These are phyloP conservation scores for Drosophila demipolita DNA, from an alignment of 2,888 invertebrate species.

Conservation along the genomic window DNA sequence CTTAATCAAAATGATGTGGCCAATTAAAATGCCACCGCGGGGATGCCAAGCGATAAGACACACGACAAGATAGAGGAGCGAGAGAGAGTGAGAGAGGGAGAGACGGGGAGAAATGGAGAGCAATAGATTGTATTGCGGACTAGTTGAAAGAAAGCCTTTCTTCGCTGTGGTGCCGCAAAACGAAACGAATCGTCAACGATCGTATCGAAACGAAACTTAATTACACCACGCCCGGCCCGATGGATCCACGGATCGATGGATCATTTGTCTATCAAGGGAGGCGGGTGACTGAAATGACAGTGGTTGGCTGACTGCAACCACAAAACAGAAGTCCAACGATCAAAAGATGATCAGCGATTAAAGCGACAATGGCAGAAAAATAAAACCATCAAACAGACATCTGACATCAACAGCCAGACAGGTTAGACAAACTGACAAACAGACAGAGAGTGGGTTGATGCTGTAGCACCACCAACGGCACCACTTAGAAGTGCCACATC, in stretches of 20 bases:
- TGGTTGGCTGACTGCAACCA: conserved; percentile 9
- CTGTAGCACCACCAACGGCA: conserved; percentile 12
- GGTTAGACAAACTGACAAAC: conserved; percentile 5
- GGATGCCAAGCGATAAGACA: conserved; percentile 57
- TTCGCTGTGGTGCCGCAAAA: conserved; percentile 6
- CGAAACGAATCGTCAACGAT: conserved; percentile 35
- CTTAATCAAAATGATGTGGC: conserved; percentile 82
- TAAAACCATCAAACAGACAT: conserved; percentile 12
- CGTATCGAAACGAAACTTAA: conserved; percentile 38
- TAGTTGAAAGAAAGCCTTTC: conserved; percentile 79
- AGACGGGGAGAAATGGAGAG: neutral
- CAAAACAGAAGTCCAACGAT: conserved; percentile 14
- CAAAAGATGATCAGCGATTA: conserved; percentile 29
- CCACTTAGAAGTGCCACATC: conserved; percentile 21
- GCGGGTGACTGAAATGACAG: neutral
- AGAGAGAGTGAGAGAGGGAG: conserved; percentile 2
- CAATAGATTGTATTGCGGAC: conserved; percentile 50
- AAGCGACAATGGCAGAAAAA: conserved; percentile 16
- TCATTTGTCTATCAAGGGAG: conserved; percentile 23
- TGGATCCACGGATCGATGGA: conserved; percentile 26
- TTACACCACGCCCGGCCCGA: conserved; percentile 37
- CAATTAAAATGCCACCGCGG: conserved; percentile 82
- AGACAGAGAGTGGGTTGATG: conserved; percentile 43
- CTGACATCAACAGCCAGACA: conserved; percentile 17
- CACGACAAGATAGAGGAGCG: conserved; percentile 1